A percentile compares a stretch with the other conserved stretches of the same genome.
These are phyloP conservation scores for Himalopsyche japonica DNA, from an alignment of 2,888 invertebrate genomes.

Conservation along the genomic window DNA sequence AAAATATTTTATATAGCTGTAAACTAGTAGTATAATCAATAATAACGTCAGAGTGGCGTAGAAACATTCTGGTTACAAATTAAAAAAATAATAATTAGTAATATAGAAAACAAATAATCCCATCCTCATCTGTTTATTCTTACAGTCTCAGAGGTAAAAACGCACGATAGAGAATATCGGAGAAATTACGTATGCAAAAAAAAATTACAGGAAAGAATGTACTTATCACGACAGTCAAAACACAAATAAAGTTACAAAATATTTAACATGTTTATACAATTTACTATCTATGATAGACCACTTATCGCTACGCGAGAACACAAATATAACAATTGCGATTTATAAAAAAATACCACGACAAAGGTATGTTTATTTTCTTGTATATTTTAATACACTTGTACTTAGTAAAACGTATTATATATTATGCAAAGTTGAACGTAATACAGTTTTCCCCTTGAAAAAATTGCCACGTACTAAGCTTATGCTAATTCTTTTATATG, in stretches of 20 bases:
- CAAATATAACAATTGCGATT: neutral
- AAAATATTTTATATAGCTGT: too few species aligned
- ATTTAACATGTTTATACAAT: neutral
- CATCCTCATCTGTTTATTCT: too few species aligned
- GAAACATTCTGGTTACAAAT: too few species aligned
- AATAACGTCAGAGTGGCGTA: too few species aligned
- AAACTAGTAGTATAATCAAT: too few species aligned
- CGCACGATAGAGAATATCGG: too few species aligned
- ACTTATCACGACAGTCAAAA: too few species aligned
- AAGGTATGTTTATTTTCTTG: neutral
- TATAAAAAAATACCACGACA: neutral
- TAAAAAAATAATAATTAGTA: too few species aligned
- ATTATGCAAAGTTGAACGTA: neutral
- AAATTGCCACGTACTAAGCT: constrained; percentile 26
- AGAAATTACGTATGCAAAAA: too few species aligned
- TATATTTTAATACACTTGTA: neutral
- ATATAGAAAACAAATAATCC: too few species aligned
- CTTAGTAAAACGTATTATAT: neutral
- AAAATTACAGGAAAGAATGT: too few species aligned
- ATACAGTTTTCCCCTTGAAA: neutral
- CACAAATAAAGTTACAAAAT: neutral
- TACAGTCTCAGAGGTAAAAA: too few species aligned
- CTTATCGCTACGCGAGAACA: neutral
- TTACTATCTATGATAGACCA: neutral
- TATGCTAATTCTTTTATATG: constrained; percentile 11